These are phyloP conservation scores for Sthenelais limicola DNA, from an alignment of 2,888 invertebrate genomes.

Conservation along the genomic window DNA sequence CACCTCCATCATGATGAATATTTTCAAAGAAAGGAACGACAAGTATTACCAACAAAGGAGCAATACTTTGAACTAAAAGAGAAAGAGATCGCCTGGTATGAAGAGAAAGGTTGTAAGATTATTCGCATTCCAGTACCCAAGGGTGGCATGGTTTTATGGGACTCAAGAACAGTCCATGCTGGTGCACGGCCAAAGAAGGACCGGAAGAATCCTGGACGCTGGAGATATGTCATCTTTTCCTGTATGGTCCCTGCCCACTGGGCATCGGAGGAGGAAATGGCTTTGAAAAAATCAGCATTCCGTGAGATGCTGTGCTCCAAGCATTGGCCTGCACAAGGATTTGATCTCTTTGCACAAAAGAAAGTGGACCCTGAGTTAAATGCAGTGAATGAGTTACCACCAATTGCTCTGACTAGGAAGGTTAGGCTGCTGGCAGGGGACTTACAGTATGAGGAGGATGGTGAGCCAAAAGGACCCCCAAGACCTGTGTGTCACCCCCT, in stretches of 20 bases:
- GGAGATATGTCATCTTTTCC: slow-evolving; percentile 62
- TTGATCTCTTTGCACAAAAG: slow-evolving; percentile 45
- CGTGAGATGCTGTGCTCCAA: slow-evolving; percentile 54
- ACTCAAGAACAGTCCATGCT: slow-evolving; percentile 64
- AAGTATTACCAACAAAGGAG: neutral
- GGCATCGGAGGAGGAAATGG: slow-evolving; percentile 57
- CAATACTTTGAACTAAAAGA: slow-evolving; percentile 47
- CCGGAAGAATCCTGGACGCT: slow-evolving; percentile 57
- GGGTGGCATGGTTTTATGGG: slow-evolving; percentile 66
- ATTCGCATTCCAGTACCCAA: slow-evolving; percentile 60
- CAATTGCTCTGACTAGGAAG: slow-evolving; percentile 53
- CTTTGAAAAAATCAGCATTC: slow-evolving; percentile 57
- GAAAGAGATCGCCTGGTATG: slow-evolving; percentile 54
- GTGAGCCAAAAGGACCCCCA: slow-evolving; percentile 43
- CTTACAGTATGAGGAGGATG: slow-evolving; percentile 45
- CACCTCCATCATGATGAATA: slow-evolving; percentile 52
- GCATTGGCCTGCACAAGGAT: slow-evolving; percentile 62
- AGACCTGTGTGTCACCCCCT: neutral
- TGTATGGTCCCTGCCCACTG: slow-evolving; percentile 65
- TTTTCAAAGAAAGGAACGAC: slow-evolving; percentile 43
- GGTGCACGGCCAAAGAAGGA: slow-evolving; percentile 59
- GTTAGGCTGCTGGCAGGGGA: slow-evolving; percentile 46
- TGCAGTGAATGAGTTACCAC: slow-evolving; percentile 51
- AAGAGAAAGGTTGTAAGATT: slow-evolving; percentile 52
- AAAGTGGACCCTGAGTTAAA: neutral